phyloP scores from a whole-genome alignment of 2,797 vertebrate genomes.

The Halcyon badia region DNA sequence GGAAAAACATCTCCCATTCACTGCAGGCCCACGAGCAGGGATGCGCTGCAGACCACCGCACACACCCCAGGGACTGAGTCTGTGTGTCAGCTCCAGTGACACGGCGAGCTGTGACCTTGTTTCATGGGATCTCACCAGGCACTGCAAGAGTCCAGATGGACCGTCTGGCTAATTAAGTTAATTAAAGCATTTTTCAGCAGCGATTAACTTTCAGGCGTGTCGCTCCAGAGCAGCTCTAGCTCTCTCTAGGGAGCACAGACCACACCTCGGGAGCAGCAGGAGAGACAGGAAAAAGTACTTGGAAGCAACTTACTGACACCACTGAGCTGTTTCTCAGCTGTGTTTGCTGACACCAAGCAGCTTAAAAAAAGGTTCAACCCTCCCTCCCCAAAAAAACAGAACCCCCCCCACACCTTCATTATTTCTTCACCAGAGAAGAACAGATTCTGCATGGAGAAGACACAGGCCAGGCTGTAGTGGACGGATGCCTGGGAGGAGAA shows the following conservation, averaged over 20 bases:
- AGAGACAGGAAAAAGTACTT: not conserved
- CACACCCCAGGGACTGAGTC: accelerated
- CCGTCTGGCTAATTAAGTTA: constrained; percentile 38
- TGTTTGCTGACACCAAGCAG: accelerated
- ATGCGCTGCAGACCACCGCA: not conserved
- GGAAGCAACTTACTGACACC: not conserved
- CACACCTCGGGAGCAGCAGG: not conserved
- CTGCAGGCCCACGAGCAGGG: not conserved
- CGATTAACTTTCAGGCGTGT: not conserved
- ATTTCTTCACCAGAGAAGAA: not conserved
- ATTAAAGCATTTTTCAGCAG: constrained; percentile 35
- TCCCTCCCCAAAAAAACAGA: not conserved
- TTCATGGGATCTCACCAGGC: not conserved
- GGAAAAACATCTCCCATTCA: not conserved
- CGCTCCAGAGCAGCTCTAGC: not conserved
- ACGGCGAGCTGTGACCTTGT: not conserved
- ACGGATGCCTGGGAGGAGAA: not conserved
- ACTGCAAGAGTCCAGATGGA: constrained; percentile 9
- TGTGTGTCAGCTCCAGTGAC: not conserved
- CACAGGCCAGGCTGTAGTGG: not conserved
- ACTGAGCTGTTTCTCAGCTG: not conserved
- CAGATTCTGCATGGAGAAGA: not conserved
- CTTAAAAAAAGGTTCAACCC: not conserved
- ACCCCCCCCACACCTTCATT: not conserved
- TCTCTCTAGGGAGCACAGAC: not conserved